Conservation (phyloP, 1,140 invertebrate species). For the Plectus sambesii region DNA sequence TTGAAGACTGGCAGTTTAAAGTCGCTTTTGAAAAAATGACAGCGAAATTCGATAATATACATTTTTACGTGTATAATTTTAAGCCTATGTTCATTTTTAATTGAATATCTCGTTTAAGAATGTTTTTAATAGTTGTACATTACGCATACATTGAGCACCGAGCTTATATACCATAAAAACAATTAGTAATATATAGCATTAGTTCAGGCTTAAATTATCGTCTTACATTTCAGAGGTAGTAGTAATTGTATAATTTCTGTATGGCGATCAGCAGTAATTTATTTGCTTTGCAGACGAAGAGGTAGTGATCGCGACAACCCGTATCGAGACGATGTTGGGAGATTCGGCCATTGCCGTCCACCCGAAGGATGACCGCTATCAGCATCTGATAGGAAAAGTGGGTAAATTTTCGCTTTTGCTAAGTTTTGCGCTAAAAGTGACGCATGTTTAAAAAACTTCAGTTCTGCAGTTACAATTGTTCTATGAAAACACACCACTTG, state of each 20-base stretch:
- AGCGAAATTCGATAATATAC: too few relatives aligned
- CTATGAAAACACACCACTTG: constrained; percentile 56
- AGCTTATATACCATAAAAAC: neutral
- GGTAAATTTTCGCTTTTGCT: constrained; percentile 37
- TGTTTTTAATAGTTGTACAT: too few relatives aligned
- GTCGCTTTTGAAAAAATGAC: too few relatives aligned
- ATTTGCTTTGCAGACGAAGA: constrained; percentile 59
- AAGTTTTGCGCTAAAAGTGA: neutral
- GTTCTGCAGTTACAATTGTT: constrained; percentile 5
- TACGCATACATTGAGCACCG: too few relatives aligned
- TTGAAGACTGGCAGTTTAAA: too few relatives aligned
- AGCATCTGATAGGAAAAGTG: constrained; percentile 46
- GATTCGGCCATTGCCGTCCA: constrained; percentile 96
- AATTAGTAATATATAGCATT: neutral
- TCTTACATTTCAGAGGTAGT: constrained; percentile 3
- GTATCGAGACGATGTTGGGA: constrained; percentile 95
- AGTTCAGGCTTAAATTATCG: neutral
- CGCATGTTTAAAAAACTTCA: neutral
- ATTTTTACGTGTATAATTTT: neutral
- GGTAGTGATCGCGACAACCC: constrained; percentile 85
- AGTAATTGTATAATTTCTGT: constrained; percentile 2
- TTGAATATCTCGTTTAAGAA: too few relatives aligned
- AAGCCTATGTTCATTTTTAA: neutral
- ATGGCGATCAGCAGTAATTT: constrained; percentile 28
- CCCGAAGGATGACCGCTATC: constrained; percentile 64